Evolutionary conservation across 2,113 vertebrate genomes (phyloP), one percentile per base, ranked within the genome.

Genomic region (Kryptolebias marmoratus): DNA sequence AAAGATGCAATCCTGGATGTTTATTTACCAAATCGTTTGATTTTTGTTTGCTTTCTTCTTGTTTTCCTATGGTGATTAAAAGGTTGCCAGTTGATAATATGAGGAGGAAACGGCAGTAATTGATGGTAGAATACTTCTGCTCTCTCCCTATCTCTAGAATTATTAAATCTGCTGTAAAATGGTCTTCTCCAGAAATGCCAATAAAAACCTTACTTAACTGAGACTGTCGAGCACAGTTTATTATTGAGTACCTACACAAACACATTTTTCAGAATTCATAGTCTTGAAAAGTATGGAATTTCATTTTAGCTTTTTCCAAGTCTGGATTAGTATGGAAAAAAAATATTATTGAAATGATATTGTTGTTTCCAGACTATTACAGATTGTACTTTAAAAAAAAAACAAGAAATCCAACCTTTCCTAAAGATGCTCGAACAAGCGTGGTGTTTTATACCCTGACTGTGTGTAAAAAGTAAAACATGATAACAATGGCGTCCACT

Each of bases 161-260:
- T 78, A 90, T 90, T 83, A 84, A 87, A 89, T 91, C 88, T 92
- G 88, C 90, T 91, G 89, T 91, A 84, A 89, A 90, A 80, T 89
- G 88, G 84, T 88, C 88, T 89, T 89, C 82, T 91, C 79, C 88
- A 86, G 78, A 91, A 92, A 86, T 89, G 81, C 83, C 75, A 91
- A 90, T 91, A 92, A 92, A 92, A 92, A 90, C 73, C 73, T 89
- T 62, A 88, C 82, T 89, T 77, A 88, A 90, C 75, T 75, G 68
- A 8, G 67, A 75, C 59, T 32, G 76, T 76, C 61, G 64, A 42
- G 27, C 7, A 42, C 22, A 42, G 50, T 56, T 86, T 42, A 63
- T 83, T 89, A 22, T 71, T 55, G 45, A 31, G 8, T 11, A 54
- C 55, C 48, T 56, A 10, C 39, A 42, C 39, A 42, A 42, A 42